Percentiles rank a stretch among this genome's conserved stretches.
Conservation (phyloP, 2,113 vertebrate genomes). For the Condylura cristata region DNA sequence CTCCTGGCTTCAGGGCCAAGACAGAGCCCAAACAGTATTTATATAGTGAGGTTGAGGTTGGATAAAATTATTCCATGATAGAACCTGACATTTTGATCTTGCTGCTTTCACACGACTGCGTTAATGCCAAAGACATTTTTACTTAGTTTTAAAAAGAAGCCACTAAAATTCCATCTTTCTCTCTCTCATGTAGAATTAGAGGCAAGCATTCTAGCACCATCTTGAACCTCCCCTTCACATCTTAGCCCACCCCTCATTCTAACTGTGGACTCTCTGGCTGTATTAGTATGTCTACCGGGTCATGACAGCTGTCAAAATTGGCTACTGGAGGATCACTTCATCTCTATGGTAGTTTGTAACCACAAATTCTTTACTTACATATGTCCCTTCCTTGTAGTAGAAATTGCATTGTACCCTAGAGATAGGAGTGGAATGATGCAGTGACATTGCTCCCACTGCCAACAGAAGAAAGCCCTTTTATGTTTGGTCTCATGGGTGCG, state of each 20-base stretch:
- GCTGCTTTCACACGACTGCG: neutral
- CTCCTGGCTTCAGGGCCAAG: neutral
- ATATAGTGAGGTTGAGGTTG: neutral
- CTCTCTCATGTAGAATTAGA: neutral
- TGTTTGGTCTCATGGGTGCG: neutral
- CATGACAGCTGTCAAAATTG: neutral
- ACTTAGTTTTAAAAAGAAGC: conserved; percentile 18
- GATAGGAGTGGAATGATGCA: neutral
- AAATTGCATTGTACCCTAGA: neutral
- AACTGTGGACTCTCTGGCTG: too few relatives aligned
- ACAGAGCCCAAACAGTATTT: neutral
- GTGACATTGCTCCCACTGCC: neutral
- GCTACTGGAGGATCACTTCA: neutral
- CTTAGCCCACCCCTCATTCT: neutral
- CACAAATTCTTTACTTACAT: neutral
- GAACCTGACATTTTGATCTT: neutral
- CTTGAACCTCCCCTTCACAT: neutral
- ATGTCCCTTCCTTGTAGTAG: neutral
- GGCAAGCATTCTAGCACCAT: neutral
- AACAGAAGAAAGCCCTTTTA: neutral
- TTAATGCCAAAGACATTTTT: neutral
- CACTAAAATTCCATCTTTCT: neutral
- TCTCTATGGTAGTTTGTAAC: neutral
- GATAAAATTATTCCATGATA: neutral
- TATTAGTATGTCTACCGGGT: neutral